These are phyloP conservation scores for Netelia melanura DNA, from an alignment of 2,888 invertebrate genomes.

Conservation along the genomic window DNA sequence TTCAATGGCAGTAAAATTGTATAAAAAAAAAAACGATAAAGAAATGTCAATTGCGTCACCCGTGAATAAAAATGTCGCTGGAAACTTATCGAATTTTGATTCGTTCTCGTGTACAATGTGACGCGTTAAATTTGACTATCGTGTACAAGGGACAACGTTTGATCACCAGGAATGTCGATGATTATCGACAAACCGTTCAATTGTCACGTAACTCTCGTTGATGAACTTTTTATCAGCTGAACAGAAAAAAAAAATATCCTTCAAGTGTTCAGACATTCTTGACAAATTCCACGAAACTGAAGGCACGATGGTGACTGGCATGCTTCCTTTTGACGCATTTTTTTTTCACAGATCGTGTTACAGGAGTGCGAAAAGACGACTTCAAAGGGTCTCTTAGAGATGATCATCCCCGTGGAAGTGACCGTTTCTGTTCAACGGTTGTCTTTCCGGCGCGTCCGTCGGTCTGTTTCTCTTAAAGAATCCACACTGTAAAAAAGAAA, in stretches of 20 bases:
- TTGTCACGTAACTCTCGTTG: slow-evolving; percentile 13
- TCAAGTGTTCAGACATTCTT: neutral
- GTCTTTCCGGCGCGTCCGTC: slow-evolving; percentile 92
- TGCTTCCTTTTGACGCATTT: slow-evolving; percentile 22
- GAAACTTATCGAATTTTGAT: slow-evolving; percentile 33
- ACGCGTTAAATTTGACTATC: slow-evolving; percentile 44
- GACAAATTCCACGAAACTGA: slow-evolving; percentile 53
- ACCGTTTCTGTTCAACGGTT: slow-evolving; percentile 92
- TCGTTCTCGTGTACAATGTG: slow-evolving; percentile 27
- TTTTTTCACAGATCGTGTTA: slow-evolving; percentile 32
- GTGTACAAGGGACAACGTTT: slow-evolving; percentile 44
- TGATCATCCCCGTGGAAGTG: slow-evolving; percentile 82
- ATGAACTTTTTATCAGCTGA: slow-evolving; percentile 28
- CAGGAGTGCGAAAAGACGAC: neutral
- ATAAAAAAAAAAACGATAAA: slow-evolving; percentile 41
- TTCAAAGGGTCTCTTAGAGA: slow-evolving; percentile 52
- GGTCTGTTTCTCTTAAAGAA: slow-evolving; percentile 97
- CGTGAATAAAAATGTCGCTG: slow-evolving; percentile 31
- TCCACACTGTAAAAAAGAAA: slow-evolving; percentile 89
- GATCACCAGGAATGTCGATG: slow-evolving; percentile 11
- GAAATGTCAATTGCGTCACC: slow-evolving; percentile 37
- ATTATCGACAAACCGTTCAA: slow-evolving; percentile 14
- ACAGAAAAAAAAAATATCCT: slow-evolving; percentile 8
- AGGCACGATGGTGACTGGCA: slow-evolving; percentile 61
- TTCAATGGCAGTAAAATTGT: slow-evolving; percentile 78